Percentiles rank a stretch among this genome's conserved stretches.
These are phyloP conservation scores for Copsychus sechellarum DNA, from an alignment of 2,113 vertebrate genomes.

Conservation along the genomic window DNA sequence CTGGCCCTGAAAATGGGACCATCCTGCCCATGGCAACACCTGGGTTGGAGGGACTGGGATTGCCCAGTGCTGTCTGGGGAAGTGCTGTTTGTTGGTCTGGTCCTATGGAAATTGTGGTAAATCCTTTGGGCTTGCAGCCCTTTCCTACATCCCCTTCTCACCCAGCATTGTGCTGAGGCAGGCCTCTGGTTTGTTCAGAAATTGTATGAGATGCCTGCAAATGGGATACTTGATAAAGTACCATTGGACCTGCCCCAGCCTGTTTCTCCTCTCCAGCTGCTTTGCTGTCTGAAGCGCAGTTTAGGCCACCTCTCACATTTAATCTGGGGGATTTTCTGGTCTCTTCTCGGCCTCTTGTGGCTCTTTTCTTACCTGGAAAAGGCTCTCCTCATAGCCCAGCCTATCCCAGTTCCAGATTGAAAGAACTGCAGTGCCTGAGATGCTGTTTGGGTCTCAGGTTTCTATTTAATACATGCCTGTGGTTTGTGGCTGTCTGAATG, in stretches of 20 bases:
- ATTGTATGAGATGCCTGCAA: not conserved
- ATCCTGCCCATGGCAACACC: not conserved
- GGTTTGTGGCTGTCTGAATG: conserved; percentile 22
- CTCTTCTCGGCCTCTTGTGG: not conserved
- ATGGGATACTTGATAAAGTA: not conserved
- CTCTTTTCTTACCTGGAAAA: not conserved
- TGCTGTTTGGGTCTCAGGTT: not conserved
- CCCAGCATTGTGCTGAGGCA: not conserved
- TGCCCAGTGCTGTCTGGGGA: accelerated
- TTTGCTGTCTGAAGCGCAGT: not conserved
- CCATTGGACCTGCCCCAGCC: accelerated
- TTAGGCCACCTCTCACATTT: not conserved
- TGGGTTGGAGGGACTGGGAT: not conserved
- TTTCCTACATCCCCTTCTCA: not conserved
- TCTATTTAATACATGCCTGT: conserved; percentile 10
- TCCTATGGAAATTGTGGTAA: not conserved
- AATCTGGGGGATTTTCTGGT: not conserved
- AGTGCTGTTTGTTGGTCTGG: not conserved
- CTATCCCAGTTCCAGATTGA: not conserved
- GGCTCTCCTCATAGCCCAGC: not conserved
- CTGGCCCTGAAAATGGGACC: accelerated
- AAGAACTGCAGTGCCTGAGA: not conserved
- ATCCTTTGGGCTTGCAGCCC: not conserved
- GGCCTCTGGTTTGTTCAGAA: not conserved
- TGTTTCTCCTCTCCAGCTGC: not conserved